Percentiles rank a stretch among this genome's conserved stretches.
These are phyloP conservation scores for Ptyas mucosa DNA, from an alignment of 2,113 vertebrate genomes.

Conservation along the genomic window DNA sequence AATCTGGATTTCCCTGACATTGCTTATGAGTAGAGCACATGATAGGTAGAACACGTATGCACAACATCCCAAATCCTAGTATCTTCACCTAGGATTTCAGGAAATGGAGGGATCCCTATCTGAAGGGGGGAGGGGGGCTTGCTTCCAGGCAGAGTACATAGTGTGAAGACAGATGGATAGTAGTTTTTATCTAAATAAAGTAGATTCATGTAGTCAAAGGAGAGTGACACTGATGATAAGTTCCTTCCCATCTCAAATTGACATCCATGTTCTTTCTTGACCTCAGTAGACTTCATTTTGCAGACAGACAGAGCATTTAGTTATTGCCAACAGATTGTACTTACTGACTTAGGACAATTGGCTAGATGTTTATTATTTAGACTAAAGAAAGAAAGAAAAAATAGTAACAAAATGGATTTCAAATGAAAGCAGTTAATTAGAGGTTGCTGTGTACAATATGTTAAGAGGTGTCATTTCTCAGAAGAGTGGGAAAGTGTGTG, in stretches of 20 bases:
- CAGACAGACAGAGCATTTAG: not conserved
- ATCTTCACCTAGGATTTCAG: not conserved
- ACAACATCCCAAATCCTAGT: not conserved
- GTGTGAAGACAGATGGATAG: not conserved
- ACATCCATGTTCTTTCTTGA: not conserved
- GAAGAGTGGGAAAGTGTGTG: not conserved
- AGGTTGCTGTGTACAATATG: not conserved
- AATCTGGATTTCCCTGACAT: not conserved
- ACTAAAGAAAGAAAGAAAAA: not conserved
- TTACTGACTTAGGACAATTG: not conserved
- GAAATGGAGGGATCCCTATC: not conserved
- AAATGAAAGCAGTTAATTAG: not conserved
- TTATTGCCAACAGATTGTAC: not conserved
- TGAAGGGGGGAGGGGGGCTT: not conserved
- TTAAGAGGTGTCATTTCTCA: not conserved
- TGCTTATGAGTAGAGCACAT: not conserved
- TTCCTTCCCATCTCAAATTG: not conserved
- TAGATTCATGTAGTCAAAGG: not conserved
- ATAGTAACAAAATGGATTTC: not conserved
- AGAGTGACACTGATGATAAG: not conserved
- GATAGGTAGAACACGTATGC: not conserved
- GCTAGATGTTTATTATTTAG: not conserved
- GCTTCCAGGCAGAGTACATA: not conserved
- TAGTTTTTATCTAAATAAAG: not conserved
- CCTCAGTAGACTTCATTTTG: not conserved